These are phyloP conservation scores for Dascillus cervinus DNA, from an alignment of 2,888 invertebrate species.

Conservation along the genomic window DNA sequence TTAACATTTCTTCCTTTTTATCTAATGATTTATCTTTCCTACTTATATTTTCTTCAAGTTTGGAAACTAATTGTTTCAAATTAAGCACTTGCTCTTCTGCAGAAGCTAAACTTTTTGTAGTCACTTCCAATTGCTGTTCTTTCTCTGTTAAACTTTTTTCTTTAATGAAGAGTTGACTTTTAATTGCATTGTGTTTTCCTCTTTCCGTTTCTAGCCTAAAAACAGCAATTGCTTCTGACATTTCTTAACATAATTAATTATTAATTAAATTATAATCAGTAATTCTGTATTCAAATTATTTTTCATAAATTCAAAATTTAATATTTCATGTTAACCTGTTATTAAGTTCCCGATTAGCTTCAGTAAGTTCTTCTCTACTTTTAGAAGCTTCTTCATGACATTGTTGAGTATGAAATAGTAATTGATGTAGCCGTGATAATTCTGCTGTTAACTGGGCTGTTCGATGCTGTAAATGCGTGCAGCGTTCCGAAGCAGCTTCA, in stretches of 20 bases:
- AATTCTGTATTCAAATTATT: no score
- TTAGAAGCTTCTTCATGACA: constrained; percentile 41
- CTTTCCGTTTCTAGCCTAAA: constrained; percentile 26
- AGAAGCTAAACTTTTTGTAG: constrained; percentile 16
- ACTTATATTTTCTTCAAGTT: constrained; percentile 32
- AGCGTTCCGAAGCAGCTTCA: constrained; percentile 46
- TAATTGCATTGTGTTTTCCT: constrained; percentile 18
- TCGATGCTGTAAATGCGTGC: constrained; percentile 46
- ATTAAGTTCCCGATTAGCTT: neutral
- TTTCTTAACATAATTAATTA: no score
- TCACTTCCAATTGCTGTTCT: constrained; percentile 18
- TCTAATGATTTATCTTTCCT: constrained; percentile 31
- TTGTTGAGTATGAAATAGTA: constrained; percentile 46
- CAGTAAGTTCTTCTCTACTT: constrained; percentile 6
- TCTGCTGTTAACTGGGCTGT: constrained; percentile 44
- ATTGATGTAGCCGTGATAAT: constrained; percentile 43
- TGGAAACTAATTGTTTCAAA: constrained; percentile 25
- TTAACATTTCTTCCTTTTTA: constrained; percentile 30
- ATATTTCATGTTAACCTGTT: no score
- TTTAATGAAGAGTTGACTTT: constrained; percentile 20
- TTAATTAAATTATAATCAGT: no score
- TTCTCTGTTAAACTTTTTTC: constrained; percentile 25
- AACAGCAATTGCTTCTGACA: no score
- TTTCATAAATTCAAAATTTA: no score
- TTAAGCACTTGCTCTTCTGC: constrained; percentile 27